Conservation (phyloP, 1,140 invertebrate genomes). For the Drosophila rufa region DNA sequence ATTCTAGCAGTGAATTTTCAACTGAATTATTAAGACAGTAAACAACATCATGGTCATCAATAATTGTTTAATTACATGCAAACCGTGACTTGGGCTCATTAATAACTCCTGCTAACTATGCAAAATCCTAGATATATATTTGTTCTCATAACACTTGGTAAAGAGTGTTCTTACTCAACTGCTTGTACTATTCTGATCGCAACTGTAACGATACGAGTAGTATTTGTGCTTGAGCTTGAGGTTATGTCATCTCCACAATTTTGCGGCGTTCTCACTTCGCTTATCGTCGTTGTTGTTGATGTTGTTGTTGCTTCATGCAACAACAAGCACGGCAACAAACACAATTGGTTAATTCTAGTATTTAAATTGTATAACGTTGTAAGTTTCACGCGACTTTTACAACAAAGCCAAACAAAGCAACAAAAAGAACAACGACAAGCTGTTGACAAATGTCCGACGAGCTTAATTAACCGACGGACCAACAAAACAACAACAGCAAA, state of each 20-base stretch:
- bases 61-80: too few species aligned
- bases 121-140: neutral
- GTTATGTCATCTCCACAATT: slow-evolving; percentile 59
- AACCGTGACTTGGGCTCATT: too few species aligned
- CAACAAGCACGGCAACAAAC: slow-evolving; percentile 40
- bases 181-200: neutral
- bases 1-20: too few species aligned
- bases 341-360: slow-evolving; percentile 64
- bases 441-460: slow-evolving; percentile 55
- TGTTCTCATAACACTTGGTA: too few species aligned
- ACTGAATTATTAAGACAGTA: too few species aligned
- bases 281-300: slow-evolving; percentile 1
- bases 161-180: neutral
- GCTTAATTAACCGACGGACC: slow-evolving; percentile 44
- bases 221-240: slow-evolving; percentile 6
- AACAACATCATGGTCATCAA: too few species aligned
- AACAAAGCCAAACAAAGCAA: slow-evolving; percentile 46
- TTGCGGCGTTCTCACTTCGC: slow-evolving; percentile 22
- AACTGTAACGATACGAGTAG: slow-evolving; percentile 8
- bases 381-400: slow-evolving; percentile 65
- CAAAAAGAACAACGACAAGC: slow-evolving; percentile 35
- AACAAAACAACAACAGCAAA: slow-evolving; percentile 15
- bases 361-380: slow-evolving; percentile 73
- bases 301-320: slow-evolving; percentile 49
- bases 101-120: too few species aligned